Evolutionary conservation across 2,113 vertebrate species (phyloP).

Genomic region (Dicaeum eximium): DNA sequence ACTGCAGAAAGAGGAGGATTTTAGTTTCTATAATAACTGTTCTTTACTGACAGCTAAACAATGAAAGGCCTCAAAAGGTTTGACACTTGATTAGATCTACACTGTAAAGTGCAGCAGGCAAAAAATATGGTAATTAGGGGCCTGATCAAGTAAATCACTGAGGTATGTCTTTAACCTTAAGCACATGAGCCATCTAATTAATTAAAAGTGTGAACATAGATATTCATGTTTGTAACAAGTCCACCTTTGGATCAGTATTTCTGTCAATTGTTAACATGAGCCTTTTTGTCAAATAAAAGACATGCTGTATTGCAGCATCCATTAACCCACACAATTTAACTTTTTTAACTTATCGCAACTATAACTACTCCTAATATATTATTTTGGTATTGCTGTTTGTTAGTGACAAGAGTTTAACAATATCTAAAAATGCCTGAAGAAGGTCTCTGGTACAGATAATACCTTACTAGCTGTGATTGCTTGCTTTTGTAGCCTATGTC

Average conservation of each 20-base stretch:
- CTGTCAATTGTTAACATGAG: not conserved
- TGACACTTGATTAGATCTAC: constrained; percentile 61
- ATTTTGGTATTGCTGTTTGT: not conserved
- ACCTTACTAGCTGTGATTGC: accelerated
- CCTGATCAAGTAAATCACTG: constrained; percentile 39
- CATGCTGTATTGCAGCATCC: not conserved
- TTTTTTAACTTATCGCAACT: not conserved
- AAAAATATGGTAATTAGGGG: constrained; percentile 52
- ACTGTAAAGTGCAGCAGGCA: constrained; percentile 27
- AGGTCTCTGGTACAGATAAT: not conserved
- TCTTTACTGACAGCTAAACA: constrained; percentile 62
- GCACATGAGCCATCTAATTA: constrained; percentile 17
- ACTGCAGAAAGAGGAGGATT: constrained; percentile 63
- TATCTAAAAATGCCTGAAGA: not conserved
- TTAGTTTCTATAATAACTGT: constrained; percentile 51
- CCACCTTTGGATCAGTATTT: not conserved
- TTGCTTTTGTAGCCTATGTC: not conserved
- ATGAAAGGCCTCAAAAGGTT: constrained; percentile 63
- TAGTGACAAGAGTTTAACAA: not conserved
- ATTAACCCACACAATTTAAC: not conserved
- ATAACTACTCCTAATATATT: not conserved
- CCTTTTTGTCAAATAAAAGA: not conserved
- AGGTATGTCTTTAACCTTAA: constrained; percentile 2
- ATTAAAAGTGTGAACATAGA: not conserved
- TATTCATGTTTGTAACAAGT: not conserved